Percentiles rank a stretch among this genome's conserved stretches.
Conservation (phyloP, 2,797 vertebrate genomes). For the Astyanax mexicanus region DNA sequence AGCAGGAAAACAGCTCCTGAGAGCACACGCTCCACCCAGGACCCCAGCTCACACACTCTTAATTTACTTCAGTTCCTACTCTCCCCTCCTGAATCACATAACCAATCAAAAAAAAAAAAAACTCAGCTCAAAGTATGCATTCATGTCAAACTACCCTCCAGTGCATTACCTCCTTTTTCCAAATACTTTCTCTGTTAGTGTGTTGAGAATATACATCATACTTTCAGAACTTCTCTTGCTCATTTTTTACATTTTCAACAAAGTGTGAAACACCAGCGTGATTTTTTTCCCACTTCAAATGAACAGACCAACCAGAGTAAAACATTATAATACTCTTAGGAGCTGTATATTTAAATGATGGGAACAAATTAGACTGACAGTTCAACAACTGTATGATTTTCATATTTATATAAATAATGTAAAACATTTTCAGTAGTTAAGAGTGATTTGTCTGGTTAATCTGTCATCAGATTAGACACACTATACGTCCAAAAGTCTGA, state of each 20-base stretch:
- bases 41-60: conserved; percentile 63
- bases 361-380: too few species aligned
- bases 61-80: conserved; percentile 61
- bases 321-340: too few species aligned
- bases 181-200: conserved; percentile 60
- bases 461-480: too few species aligned
- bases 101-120: conserved; percentile 66
- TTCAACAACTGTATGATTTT: too few species aligned
- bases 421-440: too few species aligned
- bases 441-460: too few species aligned
- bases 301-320: not conserved
- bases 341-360: too few species aligned
- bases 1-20: conserved; percentile 68
- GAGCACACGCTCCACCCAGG: conserved; percentile 70
- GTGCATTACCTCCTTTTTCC: conserved; percentile 74
- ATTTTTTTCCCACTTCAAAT: not conserved
- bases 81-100: conserved; percentile 73
- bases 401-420: too few species aligned
- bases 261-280: not conserved
- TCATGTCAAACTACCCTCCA: conserved; percentile 67
- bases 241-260: not conserved
- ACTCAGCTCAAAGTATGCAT: conserved; percentile 69
- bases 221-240: conserved; percentile 11
- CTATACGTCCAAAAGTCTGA: too few species aligned
- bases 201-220: conserved; percentile 60